These are phyloP conservation scores for Spea multiplicata DNA, from an alignment of 2,113 vertebrate genomes.

Conservation along the genomic window DNA sequence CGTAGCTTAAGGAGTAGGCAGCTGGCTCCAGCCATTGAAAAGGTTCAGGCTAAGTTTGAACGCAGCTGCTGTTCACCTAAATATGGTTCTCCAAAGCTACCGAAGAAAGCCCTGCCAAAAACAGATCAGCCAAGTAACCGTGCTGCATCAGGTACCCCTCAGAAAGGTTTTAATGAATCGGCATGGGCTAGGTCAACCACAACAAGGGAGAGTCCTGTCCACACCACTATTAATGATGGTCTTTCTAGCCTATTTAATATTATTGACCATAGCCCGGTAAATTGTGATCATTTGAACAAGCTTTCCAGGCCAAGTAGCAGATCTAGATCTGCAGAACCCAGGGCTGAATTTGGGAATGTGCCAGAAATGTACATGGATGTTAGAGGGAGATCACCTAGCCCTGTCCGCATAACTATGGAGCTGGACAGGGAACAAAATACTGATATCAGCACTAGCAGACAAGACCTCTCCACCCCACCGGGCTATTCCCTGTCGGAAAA, in stretches of 20 bases:
- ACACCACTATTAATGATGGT: slow-evolving; percentile 94
- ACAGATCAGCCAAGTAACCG: slow-evolving; percentile 66
- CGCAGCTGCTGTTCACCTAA: slow-evolving; percentile 95
- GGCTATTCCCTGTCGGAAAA: slow-evolving; percentile 88
- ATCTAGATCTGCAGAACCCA: slow-evolving; percentile 73
- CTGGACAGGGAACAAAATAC: slow-evolving; percentile 75
- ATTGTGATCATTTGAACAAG: slow-evolving; percentile 79
- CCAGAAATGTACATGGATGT: slow-evolving; percentile 72
- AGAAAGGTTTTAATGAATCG: slow-evolving; percentile 89
- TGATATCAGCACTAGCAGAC: slow-evolving; percentile 79
- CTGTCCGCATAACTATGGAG: slow-evolving; percentile 78
- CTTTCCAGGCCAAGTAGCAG: slow-evolving; percentile 79
- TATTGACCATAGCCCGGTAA: slow-evolving; percentile 88
- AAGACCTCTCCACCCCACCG: slow-evolving; percentile 89
- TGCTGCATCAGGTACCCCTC: slow-evolving; percentile 71
- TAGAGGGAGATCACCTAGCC: slow-evolving; percentile 88
- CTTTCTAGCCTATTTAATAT: slow-evolving; percentile 98
- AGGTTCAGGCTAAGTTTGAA: slow-evolving; percentile 91
- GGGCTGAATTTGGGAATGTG: slow-evolving; percentile 59
- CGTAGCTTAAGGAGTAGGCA: slow-evolving; percentile 84
- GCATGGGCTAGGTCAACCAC: slow-evolving; percentile 98
- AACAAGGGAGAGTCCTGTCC: slow-evolving; percentile 92
- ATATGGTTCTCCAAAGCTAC: slow-evolving; percentile 93
- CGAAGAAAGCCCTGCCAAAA: slow-evolving; percentile 77
- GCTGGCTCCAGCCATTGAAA: slow-evolving; percentile 83